Conservation (phyloP, 2,113 vertebrate genomes). For the Pseudorectes ferrugineus region DNA sequence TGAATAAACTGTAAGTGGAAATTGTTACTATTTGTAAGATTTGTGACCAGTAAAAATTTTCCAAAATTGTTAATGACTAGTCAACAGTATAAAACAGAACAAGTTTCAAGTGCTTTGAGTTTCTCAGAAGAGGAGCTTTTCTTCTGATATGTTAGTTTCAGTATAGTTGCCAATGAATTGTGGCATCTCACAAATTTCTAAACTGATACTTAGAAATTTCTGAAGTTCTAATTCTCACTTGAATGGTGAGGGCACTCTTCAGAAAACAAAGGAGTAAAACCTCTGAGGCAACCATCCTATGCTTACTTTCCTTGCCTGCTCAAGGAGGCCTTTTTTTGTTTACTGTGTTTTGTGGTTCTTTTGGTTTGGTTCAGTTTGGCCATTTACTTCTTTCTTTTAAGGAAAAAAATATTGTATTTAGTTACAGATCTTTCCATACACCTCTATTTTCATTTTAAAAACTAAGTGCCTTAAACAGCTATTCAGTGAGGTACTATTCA, state of each 20-base stretch:
- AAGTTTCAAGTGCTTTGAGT: neutral
- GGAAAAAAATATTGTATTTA: neutral
- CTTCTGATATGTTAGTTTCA: neutral
- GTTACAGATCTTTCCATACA: neutral
- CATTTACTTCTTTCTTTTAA: neutral
- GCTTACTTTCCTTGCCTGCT: neutral
- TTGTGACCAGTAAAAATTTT: neutral
- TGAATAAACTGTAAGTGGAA: neutral
- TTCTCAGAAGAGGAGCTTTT: neutral
- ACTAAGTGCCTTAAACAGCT: neutral
- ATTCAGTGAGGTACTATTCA: neutral
- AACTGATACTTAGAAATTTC: neutral
- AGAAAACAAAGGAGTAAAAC: neutral
- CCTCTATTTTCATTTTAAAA: neutral
- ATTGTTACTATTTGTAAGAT: neutral
- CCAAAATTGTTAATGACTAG: neutral
- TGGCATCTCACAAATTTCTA: neutral
- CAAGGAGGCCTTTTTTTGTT: neutral
- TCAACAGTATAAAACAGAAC: neutral
- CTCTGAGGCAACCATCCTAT: accelerated
- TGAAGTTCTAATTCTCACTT: neutral
- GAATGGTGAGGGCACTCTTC: neutral
- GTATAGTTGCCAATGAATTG: neutral
- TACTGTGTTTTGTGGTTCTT: neutral
- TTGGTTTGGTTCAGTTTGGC: neutral